phyloP scores from a whole-genome alignment of 1,140 invertebrate species.

The Hormaphis cornu region DNA sequence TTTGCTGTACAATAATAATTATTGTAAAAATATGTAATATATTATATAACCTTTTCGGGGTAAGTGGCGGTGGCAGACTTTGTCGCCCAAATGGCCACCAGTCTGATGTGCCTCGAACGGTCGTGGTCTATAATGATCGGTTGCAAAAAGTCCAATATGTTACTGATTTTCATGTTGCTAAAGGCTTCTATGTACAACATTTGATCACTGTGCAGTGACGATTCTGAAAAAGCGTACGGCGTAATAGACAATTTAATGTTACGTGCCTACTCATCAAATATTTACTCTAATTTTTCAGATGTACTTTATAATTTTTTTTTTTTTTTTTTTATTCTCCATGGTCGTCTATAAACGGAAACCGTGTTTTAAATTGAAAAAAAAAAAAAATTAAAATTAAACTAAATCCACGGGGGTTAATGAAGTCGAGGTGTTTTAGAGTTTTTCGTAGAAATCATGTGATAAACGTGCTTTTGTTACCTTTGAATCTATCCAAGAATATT shows the following conservation, averaged over 20 bases:
- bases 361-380: too few species aligned
- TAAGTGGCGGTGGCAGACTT: constrained; percentile 47
- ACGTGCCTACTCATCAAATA: too few species aligned
- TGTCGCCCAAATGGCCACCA: constrained; percentile 53
- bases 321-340: too few species aligned
- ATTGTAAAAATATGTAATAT: neutral
- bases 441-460: too few species aligned
- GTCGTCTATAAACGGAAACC: too few species aligned
- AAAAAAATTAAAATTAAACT: too few species aligned
- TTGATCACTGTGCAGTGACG: constrained; percentile 53
- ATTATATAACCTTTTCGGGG: constrained; percentile 49
- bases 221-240: constrained; percentile 46
- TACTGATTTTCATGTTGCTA: constrained; percentile 51
- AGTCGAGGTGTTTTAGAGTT: too few species aligned
- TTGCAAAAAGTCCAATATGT: constrained; percentile 52
- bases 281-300: too few species aligned
- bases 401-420: too few species aligned
- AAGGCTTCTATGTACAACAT: constrained; percentile 62
- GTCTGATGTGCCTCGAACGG: constrained; percentile 48
- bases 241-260: too few species aligned
- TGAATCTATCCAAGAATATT: constrained; percentile 56
- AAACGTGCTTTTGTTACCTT: constrained; percentile 41
- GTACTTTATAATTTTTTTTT: too few species aligned
- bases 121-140: constrained; percentile 48
- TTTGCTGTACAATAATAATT: too few species aligned